Evolutionary conservation across 1,140 invertebrate species (phyloP).

Genomic region (Nixonia krombeini): DNA sequence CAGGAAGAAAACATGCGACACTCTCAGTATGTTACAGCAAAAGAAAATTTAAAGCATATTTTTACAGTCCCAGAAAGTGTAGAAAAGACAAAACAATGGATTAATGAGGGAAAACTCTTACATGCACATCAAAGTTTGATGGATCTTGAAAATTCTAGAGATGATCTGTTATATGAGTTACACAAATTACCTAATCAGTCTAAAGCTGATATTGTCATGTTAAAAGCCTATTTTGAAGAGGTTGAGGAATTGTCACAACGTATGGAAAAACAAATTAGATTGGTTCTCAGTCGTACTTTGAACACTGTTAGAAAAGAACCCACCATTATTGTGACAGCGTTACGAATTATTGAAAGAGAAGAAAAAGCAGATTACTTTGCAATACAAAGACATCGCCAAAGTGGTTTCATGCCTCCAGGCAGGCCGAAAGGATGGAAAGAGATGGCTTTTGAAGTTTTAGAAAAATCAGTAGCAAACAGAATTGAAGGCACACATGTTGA

Average conservation of each 20-base stretch:
- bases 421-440: slow-evolving; percentile 94
- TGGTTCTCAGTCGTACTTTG: slow-evolving; percentile 90
- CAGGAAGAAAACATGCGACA: slow-evolving; percentile 94
- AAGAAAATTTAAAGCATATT: slow-evolving; percentile 98
- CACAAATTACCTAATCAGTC: slow-evolving; percentile 94
- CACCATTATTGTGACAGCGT: slow-evolving; percentile 94
- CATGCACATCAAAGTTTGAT: slow-evolving; percentile 95
- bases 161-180: slow-evolving; percentile 95
- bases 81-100: slow-evolving; percentile 93
- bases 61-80: slow-evolving; percentile 98
- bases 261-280: slow-evolving; percentile 92
- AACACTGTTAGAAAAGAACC: slow-evolving; percentile 96
- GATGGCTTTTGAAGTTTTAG: slow-evolving; percentile 87
- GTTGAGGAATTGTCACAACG: slow-evolving; percentile 91
- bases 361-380: slow-evolving; percentile 91
- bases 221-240: slow-evolving; percentile 97
- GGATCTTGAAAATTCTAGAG: slow-evolving; percentile 93
- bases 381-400: slow-evolving; percentile 82
- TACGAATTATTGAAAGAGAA: slow-evolving; percentile 97
- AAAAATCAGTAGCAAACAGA: slow-evolving; percentile 86
- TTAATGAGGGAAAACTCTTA: slow-evolving; percentile 94
- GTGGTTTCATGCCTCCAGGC: slow-evolving; percentile 92
- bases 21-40: slow-evolving; percentile 96
- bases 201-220: slow-evolving; percentile 88
- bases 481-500: slow-evolving; percentile 94